Evolutionary conservation across 1,140 invertebrate genomes (phyloP), one percentile per base, ranked within the genome.

Genomic region (Drosophila auraria): DNA sequence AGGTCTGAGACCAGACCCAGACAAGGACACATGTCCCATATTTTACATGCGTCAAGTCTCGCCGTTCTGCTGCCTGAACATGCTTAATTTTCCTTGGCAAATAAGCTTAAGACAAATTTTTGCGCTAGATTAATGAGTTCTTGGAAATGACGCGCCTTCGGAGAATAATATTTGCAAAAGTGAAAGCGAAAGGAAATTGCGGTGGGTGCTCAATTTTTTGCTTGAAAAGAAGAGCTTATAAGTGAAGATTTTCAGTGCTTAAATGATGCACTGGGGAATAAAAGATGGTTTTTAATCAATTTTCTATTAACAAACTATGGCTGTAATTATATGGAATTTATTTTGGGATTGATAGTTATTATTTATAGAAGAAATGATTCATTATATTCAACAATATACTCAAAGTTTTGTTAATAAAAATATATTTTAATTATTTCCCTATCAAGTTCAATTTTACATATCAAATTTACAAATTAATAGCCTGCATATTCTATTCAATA

Each of bases 121-220:
- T 56, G 61, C 78, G 65, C 61, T 59, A 83, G 80, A 87, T 89
- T 87, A 89, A 89, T 80, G 83, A 87, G 80, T 83, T 83, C 76
- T 80, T 45, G 60, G 56, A 71, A 71, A 50, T 45, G 58, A 53
- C 62, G 66, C 73, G 58, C 61, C 65, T 47, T 65, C 9, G 14
- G 36, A 49, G 44, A 81, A 81, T 60, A 73, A 64, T 51, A 60
- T 76, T 76, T 70, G 63, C 61, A 33, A 49, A 69, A 47, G 49
- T 23, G 33, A 36, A 36, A 11, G 33, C 33, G 33, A 38, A 61
- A 50, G 50, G n/a, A 75, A 63, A 75, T 42, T 54, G 33, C 27
- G 59, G 49, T 40, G 33, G 23, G 44, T 15, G 30, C 23, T 14
- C 47, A 45, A 68, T 47, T 30, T 54, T 3, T 30, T 6, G 27